Percentiles rank a stretch among this genome's conserved stretches.
Conservation (phyloP, 2,797 vertebrate species). For the Onychomys torridus region DNA sequence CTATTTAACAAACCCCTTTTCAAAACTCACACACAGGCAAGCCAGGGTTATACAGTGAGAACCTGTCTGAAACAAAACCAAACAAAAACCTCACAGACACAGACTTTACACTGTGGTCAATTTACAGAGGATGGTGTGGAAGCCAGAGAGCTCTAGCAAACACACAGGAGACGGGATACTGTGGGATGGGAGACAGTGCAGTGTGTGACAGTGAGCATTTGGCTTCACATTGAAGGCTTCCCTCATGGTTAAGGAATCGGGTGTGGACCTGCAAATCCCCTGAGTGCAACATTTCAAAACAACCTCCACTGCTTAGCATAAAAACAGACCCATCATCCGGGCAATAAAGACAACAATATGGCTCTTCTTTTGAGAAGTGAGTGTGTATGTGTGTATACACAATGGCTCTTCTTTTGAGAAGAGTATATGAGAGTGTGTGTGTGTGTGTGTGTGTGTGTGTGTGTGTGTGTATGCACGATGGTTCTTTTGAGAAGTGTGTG, state of each 20-base stretch:
- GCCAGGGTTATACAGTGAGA: not conserved
- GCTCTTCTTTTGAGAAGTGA: not conserved
- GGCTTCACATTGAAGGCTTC: not conserved
- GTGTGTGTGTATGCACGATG: not conserved
- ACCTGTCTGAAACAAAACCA: not conserved
- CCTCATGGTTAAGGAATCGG: not conserved
- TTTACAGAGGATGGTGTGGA: not conserved
- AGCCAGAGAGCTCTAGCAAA: conserved; percentile 8
- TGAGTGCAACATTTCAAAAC: not conserved
- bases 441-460: not conserved
- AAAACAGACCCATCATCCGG: not conserved
- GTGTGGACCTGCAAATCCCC: not conserved
- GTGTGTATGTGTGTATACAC: not conserved
- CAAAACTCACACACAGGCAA: not conserved
- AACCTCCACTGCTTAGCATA: not conserved
- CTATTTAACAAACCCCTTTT: not conserved
- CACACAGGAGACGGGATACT: not conserved
- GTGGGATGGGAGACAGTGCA: not conserved
- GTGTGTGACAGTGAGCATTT: not conserved
- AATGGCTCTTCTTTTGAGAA: not conserved
- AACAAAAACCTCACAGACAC: not conserved
- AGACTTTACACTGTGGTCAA: not conserved
- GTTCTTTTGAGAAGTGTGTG: no score
- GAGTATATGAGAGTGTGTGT: not conserved
- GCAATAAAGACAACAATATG: not conserved